Percentiles rank a stretch among this genome's conserved stretches.
These are phyloP conservation scores for Lucilia sericata DNA, from an alignment of 1,140 invertebrate genomes.

Conservation along the genomic window DNA sequence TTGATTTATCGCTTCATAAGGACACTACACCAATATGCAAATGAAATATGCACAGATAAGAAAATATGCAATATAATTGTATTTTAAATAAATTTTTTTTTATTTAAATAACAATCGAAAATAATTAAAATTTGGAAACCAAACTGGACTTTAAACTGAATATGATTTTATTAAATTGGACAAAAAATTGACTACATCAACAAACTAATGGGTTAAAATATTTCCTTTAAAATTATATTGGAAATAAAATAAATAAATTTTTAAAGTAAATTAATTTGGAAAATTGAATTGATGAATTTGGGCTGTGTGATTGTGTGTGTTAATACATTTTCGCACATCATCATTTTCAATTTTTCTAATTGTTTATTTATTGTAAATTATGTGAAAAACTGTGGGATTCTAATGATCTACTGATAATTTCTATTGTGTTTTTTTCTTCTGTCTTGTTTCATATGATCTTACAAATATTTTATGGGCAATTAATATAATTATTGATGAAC, in stretches of 20 bases:
- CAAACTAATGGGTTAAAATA: not conserved
- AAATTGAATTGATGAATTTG: not conserved
- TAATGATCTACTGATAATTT: conserved; percentile 25
- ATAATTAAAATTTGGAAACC: too few species aligned
- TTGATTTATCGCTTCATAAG: not conserved
- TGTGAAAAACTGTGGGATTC: conserved; percentile 25
- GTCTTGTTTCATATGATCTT: not conserved
- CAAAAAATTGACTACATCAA: too few species aligned
- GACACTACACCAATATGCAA: too few species aligned
- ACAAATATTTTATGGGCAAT: not conserved
- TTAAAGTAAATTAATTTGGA: not conserved
- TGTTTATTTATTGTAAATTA: conserved; percentile 39
- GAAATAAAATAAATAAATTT: not conserved
- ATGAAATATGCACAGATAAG: too few species aligned
- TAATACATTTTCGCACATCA: not conserved
- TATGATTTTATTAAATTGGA: too few species aligned
- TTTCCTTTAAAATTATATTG: not conserved
- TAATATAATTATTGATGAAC: conserved; percentile 8
- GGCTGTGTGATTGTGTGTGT: not conserved
- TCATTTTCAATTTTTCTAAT: not conserved
- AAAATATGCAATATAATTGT: too few species aligned
- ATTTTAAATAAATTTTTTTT: too few species aligned
- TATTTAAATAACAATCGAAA: too few species aligned
- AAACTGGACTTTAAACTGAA: too few species aligned
- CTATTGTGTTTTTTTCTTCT: not conserved